Conservation (phyloP, 2,113 vertebrate genomes). For the Strix uralensis region DNA sequence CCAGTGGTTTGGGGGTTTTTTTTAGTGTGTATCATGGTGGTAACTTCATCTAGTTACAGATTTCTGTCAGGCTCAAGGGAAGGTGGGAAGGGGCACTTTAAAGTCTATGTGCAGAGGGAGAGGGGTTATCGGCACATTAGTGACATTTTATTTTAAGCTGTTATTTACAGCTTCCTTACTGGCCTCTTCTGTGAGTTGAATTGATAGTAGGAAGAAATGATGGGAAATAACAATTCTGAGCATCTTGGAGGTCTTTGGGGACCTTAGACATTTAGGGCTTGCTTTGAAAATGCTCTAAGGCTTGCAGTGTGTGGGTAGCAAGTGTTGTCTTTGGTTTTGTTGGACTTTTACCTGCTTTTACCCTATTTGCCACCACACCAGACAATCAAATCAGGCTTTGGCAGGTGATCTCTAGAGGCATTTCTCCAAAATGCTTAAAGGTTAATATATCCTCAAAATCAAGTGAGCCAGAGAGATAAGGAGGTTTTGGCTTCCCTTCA, state of each 20-base stretch:
- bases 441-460: slow-evolving; percentile 38
- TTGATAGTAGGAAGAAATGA: not conserved
- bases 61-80: not conserved
- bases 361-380: not conserved
- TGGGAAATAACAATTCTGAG: not conserved
- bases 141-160: not conserved
- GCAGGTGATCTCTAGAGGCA: slow-evolving; percentile 5
- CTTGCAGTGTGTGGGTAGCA: not conserved
- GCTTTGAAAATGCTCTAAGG: not conserved
- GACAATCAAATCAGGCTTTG: slow-evolving; percentile 17
- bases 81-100: not conserved
- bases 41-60: not conserved
- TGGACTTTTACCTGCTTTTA: not conserved
- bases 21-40: not conserved
- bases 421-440: slow-evolving; percentile 42
- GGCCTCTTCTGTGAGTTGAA: not conserved
- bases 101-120: not conserved
- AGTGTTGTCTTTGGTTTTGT: not conserved
- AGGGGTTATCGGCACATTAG: not conserved
- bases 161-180: not conserved
- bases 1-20: not conserved
- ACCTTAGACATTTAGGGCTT: not conserved
- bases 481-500: not conserved
- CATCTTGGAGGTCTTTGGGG: not conserved
- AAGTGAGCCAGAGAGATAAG: slow-evolving; percentile 37